Percentiles rank a stretch among this genome's conserved stretches.
Evolutionary conservation across 2,888 invertebrate genomes (phyloP).

Genomic region (Ariolimax columbianus): DNA sequence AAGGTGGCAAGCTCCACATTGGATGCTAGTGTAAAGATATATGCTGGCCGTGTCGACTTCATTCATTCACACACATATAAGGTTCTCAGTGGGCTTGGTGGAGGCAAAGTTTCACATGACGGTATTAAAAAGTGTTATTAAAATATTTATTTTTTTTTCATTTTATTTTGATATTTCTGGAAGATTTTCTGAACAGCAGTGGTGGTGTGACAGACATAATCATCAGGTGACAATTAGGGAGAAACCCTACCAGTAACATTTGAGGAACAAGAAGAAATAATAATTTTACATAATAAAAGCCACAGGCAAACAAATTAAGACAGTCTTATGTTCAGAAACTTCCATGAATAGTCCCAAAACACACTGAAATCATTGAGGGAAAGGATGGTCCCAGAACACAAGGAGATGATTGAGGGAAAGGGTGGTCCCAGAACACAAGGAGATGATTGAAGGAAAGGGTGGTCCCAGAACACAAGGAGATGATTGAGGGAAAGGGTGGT

Average conservation of each 20-base stretch:
- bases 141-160: no score
- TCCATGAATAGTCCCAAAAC: no score
- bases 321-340: no score
- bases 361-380: no score
- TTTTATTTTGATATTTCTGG: no score
- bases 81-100: constrained; percentile 83
- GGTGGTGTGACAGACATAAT: no score
- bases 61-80: constrained; percentile 89
- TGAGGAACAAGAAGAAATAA: no score
- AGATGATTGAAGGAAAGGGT: neutral
- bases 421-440: neutral
- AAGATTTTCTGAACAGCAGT: no score
- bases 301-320: no score
- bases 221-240: no score
- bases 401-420: neutral
- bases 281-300: no score
- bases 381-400: neutral
- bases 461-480: neutral
- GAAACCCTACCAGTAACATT: no score
- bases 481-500: neutral
- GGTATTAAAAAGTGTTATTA: constrained; percentile 6
- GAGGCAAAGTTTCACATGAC: constrained; percentile 49
- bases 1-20: constrained; percentile 90
- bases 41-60: constrained; percentile 91
- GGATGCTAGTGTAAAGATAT: constrained; percentile 93